Evolutionary conservation across 2,113 vertebrate species (phyloP).

Genomic region (Tychaedon coryphoeus): DNA sequence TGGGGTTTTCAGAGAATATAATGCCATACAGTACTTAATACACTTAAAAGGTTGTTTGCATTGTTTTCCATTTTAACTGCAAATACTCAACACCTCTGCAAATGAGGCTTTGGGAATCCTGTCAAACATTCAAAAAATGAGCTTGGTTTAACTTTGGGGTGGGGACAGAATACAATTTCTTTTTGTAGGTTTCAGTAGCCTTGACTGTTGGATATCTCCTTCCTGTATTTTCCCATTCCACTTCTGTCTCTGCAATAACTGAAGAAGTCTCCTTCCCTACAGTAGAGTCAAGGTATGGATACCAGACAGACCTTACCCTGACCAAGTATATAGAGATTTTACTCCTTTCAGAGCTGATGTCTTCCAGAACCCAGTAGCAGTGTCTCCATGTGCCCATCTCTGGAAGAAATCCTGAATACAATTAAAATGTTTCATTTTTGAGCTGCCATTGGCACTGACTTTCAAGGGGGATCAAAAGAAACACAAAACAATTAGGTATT

Average conservation of each 20-base stretch:
- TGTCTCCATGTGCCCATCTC: not conserved
- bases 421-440: not conserved
- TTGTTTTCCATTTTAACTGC: not conserved
- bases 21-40: not conserved
- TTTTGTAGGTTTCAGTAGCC: not conserved
- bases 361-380: not conserved
- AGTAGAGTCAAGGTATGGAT: not conserved
- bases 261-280: not conserved
- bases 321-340: not conserved
- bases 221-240: not conserved
- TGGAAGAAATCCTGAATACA: not conserved
- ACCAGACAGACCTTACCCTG: not conserved
- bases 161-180: not conserved
- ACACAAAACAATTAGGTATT: not conserved
- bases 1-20: rapidly evolving
- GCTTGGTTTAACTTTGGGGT: not conserved
- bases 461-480: not conserved
- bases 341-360: not conserved
- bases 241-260: not conserved
- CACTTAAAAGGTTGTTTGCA: not conserved
- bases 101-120: not conserved
- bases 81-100: not conserved
- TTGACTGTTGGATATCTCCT: not conserved
- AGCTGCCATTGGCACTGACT: not conserved
- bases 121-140: not conserved